Evolutionary conservation across 2,113 vertebrate species (phyloP).

Genomic region (Centropus bengalensis): DNA sequence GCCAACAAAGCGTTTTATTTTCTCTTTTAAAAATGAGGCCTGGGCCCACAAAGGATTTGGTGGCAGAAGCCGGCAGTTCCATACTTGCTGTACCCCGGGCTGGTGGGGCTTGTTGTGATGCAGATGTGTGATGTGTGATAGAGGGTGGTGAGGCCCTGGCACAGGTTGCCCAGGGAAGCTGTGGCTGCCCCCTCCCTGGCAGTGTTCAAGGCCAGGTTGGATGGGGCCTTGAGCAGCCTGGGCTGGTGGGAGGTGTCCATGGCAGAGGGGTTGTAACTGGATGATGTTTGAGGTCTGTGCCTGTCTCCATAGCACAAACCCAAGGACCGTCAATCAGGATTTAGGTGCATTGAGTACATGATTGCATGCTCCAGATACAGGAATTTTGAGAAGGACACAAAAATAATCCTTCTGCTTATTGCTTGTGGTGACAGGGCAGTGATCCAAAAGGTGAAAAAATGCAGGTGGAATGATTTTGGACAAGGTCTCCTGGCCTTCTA

Average conservation of each 20-base stretch:
- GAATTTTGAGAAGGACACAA: not conserved
- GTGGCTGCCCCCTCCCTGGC: too few species aligned
- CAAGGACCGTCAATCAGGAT: not conserved
- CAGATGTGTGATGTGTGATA: not conserved
- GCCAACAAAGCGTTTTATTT: slow-evolving; percentile 55
- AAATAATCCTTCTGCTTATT: not conserved
- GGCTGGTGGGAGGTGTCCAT: too few species aligned
- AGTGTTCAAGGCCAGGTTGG: too few species aligned
- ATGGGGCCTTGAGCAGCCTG: too few species aligned
- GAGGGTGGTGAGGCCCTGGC: too few species aligned
- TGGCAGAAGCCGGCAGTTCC: slow-evolving; percentile 8
- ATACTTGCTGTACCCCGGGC: not conserved
- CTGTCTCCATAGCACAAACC: not conserved
- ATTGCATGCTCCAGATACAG: not conserved
- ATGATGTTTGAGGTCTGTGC: too few species aligned
- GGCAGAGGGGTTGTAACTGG: too few species aligned
- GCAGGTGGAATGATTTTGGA: not conserved
- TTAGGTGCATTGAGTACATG: not conserved
- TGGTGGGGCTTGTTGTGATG: not conserved
- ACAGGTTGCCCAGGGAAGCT: too few species aligned
- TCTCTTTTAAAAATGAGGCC: slow-evolving; percentile 23
- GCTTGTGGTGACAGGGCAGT: not conserved
- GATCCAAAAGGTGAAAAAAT: not conserved
- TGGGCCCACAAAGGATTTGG: not conserved
- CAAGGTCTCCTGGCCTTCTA: not conserved